Base-by-base conservation (phyloP, 2,113 vertebrate species). In the Shinisaurus crocodilurus region DNA sequence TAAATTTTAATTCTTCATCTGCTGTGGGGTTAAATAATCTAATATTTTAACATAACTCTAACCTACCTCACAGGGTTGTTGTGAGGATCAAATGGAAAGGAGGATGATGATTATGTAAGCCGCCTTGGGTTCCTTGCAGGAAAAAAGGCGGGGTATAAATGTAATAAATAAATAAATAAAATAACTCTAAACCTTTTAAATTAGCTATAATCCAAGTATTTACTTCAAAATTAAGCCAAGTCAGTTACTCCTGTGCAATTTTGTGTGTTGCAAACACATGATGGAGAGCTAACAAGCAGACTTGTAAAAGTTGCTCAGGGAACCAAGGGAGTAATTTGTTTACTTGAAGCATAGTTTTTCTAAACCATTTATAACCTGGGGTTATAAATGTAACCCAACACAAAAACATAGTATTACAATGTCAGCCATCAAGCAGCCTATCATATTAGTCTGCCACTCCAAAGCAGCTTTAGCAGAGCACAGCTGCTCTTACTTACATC, bases 401-500 rank as follows among this genome's bases (percentile, higher is more conserved):
- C 16, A 87, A 5, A 3, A 90, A 90, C 27, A 80, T 0, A 0
- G 88, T 43, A 91, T 18, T 50, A 86, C 43, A 87, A 79, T 27
- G 50, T 0, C 3, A 63, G 27, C 27, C 37, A 91, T 94, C 81
- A 5, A 82, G 74, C 92, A 94, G 88, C 32, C 85, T 20, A 72
- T 90, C 75, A 75, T 92, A 89, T 88, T 85, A 90, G 93, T 91
- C 48, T 79, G 84, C 72, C 74, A 23, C 87, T 94, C 88, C 88
- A 75, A 88, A 91, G 5, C 48, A 1, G 76, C 90, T 23, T 90
- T 67, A 90, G 85, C 40, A n/a, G 91, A 96, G 90, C 82, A 91
- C 94, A 96, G 95, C 95, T 95, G 95, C 93, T 93, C 82, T 74
- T 88, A 75, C 91, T 95, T 94, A 92, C 95, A 94, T 92, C 94